A percentile compares a stretch with the other conserved stretches of the same genome.
Evolutionary conservation across 2,113 vertebrate genomes (phyloP).

Genomic region (Otocyon megalotis): DNA sequence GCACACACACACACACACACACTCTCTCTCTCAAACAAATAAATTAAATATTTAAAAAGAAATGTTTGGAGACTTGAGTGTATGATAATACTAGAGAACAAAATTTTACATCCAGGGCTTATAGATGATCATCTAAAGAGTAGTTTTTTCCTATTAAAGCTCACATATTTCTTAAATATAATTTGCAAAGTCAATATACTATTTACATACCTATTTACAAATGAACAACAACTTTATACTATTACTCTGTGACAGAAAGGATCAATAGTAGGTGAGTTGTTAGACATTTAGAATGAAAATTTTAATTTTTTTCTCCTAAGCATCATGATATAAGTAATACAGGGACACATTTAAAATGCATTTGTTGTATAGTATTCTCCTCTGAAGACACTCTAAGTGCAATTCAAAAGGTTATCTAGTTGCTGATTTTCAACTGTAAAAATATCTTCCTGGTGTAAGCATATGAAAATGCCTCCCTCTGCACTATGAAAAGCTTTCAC

Average conservation of each 20-base stretch:
- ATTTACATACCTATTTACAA: neutral
- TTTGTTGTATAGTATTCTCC: neutral
- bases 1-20: neutral
- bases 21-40: neutral
- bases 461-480: neutral
- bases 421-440: neutral
- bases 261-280: neutral
- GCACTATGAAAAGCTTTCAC: neutral
- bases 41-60: neutral
- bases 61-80: neutral
- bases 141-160: neutral
- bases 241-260: neutral
- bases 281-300: neutral
- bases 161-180: neutral
- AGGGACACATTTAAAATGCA: neutral
- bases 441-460: neutral
- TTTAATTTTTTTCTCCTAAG: neutral
- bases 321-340: neutral
- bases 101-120: neutral
- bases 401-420: neutral
- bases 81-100: neutral
- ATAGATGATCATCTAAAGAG: neutral
- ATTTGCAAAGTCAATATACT: neutral
- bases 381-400: neutral
- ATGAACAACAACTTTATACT: neutral